Evolutionary conservation across 2,888 invertebrate genomes (phyloP), one percentile per base, ranked within the genome.

Genomic region (Xestobium rufovillosum): DNA sequence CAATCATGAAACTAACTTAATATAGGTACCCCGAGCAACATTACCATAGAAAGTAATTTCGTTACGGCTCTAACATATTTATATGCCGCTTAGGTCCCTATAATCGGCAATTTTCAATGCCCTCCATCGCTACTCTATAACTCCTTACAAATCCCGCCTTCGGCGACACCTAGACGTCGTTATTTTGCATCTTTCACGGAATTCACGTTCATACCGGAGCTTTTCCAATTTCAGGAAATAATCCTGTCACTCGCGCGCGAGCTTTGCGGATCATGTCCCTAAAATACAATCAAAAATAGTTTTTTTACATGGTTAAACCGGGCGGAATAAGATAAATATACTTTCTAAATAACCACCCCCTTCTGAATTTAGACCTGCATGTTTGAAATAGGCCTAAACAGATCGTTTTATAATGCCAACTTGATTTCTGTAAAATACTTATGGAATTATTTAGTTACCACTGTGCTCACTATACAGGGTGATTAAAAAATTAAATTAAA

Each of bases 91-190:
- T 58, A 57, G 52, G 51, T 52, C 52, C 52, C 51, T 51, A 57
- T 60, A 60, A 60, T 59, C 58, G 59, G 54, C 60, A 59, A 60
- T 60, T 58, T 60, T 58, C 56, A 51, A 57, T 57, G 57, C 56
- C 52, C 52, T 51, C 49, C 55, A 51, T 45, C 51, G 48, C 53
- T 49, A 56, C 53, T 59, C 54, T 49, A 58, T 59, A 58, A 59
- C 52, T 56, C 52, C 46, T 35, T 39, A 44, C 42, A 59, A 59
- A 57, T 56, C 57, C 57, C 51, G 52, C 55, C 54, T 49, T 48
- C 51, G 55, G 57, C 56, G 57, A 59, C 58, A 56, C 55, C 53
- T 53, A 58, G 56, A 58, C 56, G 51, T 56, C 57, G 57, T 57
- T 55, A 57, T 50, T 57, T 56, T 58, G 54, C 58, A 55, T 55